These are phyloP conservation scores for Pseudococcus jackbeardsleyi DNA, from an alignment of 2,888 invertebrate genomes.

Conservation along the genomic window DNA sequence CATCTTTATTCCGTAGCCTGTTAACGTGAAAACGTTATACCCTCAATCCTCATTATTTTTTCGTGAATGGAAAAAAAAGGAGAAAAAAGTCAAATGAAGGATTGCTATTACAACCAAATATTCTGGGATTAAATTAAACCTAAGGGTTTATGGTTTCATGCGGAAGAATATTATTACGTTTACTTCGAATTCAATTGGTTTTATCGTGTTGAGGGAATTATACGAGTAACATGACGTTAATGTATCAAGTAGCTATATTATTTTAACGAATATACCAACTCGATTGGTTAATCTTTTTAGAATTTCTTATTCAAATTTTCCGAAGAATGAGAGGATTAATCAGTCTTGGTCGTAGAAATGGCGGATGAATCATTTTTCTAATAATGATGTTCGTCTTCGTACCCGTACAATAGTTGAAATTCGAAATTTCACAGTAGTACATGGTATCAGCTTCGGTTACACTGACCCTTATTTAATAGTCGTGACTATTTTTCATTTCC, in stretches of 20 bases:
- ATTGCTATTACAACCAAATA: background rate
- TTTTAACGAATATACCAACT: background rate
- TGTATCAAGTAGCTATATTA: background rate
- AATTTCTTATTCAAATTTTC: background rate
- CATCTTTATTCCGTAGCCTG: background rate
- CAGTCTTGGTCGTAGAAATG: background rate
- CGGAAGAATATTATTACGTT: constrained; percentile 27
- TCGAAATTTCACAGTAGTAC: no score
- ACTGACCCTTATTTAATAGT: no score
- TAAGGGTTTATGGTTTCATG: constrained; percentile 16
- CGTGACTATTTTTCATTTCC: no score
- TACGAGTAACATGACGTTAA: background rate
- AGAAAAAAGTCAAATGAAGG: constrained; percentile 5
- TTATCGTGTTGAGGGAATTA: constrained; percentile 16
- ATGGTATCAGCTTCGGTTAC: no score
- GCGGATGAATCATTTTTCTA: no score
- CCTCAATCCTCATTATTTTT: constrained; percentile 31
- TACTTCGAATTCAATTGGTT: constrained; percentile 17
- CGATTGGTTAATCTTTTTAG: background rate
- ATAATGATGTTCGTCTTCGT: no score
- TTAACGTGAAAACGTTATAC: constrained; percentile 34
- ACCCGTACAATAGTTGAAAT: no score
- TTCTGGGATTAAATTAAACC: constrained; percentile 29
- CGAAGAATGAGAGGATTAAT: background rate
- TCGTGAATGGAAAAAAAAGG: background rate